phyloP scores from a whole-genome alignment of 1,140 invertebrate species.

The Epicauta chinensis region DNA sequence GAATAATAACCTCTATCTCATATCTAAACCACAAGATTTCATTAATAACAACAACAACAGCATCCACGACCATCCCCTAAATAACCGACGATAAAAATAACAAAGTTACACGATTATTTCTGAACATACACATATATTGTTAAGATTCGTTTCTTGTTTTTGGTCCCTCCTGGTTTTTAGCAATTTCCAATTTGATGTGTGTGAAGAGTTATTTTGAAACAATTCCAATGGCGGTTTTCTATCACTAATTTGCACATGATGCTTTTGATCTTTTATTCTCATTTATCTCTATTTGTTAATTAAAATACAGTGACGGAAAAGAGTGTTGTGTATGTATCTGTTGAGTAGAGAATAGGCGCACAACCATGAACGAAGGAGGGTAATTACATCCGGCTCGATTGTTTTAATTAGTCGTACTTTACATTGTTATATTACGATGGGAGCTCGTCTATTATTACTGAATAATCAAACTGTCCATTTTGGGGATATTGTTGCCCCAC shows the following conservation, averaged over 20 bases:
- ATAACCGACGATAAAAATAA: not conserved
- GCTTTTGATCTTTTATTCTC: constrained; percentile 11
- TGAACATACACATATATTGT: too few species aligned
- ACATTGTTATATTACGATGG: constrained; percentile 1
- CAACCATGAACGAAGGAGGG: not conserved
- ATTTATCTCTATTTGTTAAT: constrained; percentile 10
- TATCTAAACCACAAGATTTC: not conserved
- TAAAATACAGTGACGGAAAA: constrained; percentile 3
- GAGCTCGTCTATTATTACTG: constrained; percentile 11
- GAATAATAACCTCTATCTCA: not conserved
- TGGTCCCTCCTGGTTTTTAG: too few species aligned
- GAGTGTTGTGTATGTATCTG: too few species aligned
- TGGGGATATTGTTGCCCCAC: not conserved
- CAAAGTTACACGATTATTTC: too few species aligned
- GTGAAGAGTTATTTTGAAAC: constrained; percentile 1
- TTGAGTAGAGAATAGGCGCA: too few species aligned
- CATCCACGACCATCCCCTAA: not conserved
- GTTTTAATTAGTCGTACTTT: constrained; percentile 17
- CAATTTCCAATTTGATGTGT: too few species aligned
- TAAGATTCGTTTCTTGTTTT: too few species aligned
- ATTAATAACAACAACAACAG: not conserved
- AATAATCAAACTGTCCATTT: constrained; percentile 11
- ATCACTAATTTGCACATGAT: constrained; percentile 8
- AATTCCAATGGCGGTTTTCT: constrained; percentile 8
- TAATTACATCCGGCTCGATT: constrained; percentile 17